These are phyloP conservation scores for Orestias chungarensis DNA, from an alignment of 2,797 vertebrate species.

Conservation along the genomic window DNA sequence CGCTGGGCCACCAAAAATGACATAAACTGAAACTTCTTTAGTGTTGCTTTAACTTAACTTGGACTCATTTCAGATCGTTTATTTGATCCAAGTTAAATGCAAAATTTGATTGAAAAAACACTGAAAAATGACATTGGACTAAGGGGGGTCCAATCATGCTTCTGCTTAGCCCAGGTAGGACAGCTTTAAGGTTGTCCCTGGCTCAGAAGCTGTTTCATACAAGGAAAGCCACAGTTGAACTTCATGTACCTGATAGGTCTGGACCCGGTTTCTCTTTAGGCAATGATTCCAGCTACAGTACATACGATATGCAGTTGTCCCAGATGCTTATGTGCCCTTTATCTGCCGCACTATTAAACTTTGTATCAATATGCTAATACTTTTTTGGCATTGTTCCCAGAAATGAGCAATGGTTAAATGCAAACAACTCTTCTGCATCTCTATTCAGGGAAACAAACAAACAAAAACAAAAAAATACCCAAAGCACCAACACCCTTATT, in stretches of 20 bases:
- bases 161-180: no score
- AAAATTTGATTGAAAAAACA: background rate
- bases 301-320: background rate
- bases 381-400: background rate
- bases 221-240: background rate
- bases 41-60: no score
- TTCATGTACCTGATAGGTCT: background rate
- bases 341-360: background rate
- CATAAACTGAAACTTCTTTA: no score
- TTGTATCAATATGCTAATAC: background rate
- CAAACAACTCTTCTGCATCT: background rate
- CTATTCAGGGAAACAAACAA: background rate
- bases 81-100: background rate
- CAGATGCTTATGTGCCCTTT: background rate
- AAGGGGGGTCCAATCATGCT: background rate
- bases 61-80: no score
- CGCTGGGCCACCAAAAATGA: no score
- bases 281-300: background rate
- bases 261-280: background rate
- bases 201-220: background rate
- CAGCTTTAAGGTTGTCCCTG: no score
- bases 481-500: conserved; percentile 47
- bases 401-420: background rate
- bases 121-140: background rate
- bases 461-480: background rate